Conservation (phyloP, 2,888 invertebrate species). For the Helleia helle region DNA sequence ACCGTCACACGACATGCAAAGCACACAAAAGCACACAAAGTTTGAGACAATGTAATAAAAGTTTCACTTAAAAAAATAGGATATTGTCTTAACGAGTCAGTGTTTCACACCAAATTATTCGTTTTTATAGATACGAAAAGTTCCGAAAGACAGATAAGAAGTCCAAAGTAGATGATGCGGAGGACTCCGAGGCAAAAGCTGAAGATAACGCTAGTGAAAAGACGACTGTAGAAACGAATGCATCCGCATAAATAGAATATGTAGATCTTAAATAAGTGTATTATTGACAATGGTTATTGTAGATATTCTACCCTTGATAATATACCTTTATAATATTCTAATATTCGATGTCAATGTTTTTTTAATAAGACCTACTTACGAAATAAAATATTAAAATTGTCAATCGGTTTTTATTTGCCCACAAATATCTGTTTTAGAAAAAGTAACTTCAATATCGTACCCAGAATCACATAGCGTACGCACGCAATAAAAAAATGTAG, state of each 20-base stretch:
- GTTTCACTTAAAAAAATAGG: neutral
- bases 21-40: too few relatives aligned
- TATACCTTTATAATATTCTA: neutral
- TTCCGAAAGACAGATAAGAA: conserved; percentile 79
- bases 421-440: too few relatives aligned
- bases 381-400: neutral
- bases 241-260: conserved; percentile 32
- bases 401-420: neutral
- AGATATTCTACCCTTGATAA: neutral
- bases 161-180: conserved; percentile 51
- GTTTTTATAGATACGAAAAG: conserved; percentile 71
- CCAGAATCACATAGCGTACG: too few relatives aligned
- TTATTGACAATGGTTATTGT: neutral
- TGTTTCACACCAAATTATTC: conserved; percentile 5
- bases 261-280: neutral
- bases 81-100: too few relatives aligned
- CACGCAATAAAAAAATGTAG: too few relatives aligned
- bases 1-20: too few relatives aligned
- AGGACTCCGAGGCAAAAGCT: conserved; percentile 42
- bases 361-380: neutral
- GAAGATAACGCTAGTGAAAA: conserved; percentile 48
- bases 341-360: neutral
- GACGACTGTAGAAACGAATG: conserved; percentile 40
- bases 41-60: too few relatives aligned
- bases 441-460: too few relatives aligned